Evolutionary conservation across 2,797 vertebrate species (phyloP).

Genomic region (Lepidocolaptes lacrymiger): DNA sequence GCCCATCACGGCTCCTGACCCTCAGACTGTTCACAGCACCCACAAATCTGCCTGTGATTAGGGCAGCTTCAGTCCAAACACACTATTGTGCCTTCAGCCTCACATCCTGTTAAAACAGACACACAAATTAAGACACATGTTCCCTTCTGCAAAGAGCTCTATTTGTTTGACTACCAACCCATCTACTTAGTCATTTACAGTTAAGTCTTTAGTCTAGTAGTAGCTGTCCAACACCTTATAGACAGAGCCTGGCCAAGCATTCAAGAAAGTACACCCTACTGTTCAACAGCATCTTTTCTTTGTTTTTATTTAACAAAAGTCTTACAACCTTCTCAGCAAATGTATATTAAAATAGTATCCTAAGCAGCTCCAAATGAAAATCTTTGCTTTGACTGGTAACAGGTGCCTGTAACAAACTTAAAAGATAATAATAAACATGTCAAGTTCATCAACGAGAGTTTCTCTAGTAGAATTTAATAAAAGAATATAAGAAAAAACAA

Average conservation of each 20-base stretch:
- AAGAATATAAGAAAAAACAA: neutral
- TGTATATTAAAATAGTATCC: neutral
- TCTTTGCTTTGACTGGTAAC: neutral
- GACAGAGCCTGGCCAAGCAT: neutral
- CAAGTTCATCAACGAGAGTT: neutral
- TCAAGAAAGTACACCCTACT: neutral
- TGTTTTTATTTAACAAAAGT: neutral
- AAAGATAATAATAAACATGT: neutral
- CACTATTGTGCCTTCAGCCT: neutral
- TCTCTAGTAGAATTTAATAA: slow-evolving; percentile 32
- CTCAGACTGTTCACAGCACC: neutral
- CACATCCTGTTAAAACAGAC: neutral
- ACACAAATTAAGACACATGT: neutral
- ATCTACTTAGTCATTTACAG: neutral
- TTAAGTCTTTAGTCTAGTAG: neutral
- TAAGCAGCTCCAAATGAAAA: neutral
- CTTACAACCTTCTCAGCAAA: neutral
- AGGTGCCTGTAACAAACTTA: neutral
- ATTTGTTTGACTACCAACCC: neutral
- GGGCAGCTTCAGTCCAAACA: neutral
- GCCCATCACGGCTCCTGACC: neutral
- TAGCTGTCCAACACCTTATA: neutral
- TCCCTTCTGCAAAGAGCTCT: neutral
- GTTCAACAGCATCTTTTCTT: neutral
- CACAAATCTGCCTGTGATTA: neutral